Evolutionary conservation across 2,113 vertebrate species (phyloP).

Genomic region (Gymnogyps californianus): DNA sequence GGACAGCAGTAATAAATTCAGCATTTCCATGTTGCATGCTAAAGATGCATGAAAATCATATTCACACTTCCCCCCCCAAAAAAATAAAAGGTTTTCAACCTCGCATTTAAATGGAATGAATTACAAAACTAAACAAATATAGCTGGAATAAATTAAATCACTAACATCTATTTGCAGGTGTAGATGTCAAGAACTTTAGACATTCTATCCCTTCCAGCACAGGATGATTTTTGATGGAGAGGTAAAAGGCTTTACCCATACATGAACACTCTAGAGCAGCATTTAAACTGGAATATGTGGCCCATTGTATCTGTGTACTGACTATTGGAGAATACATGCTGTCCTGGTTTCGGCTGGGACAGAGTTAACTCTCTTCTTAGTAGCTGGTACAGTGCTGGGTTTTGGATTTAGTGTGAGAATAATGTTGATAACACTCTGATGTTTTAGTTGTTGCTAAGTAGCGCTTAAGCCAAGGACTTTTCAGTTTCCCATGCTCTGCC

Average conservation of each 20-base stretch:
- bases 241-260: not conserved
- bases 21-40: not conserved
- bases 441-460: too few relatives aligned
- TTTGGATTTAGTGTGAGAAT: too few relatives aligned
- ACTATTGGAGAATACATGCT: not conserved
- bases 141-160: not conserved
- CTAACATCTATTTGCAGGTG: not conserved
- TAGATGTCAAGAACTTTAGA: not conserved
- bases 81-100: not conserved
- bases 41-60: not conserved
- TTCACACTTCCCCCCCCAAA: not conserved
- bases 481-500: too few relatives aligned
- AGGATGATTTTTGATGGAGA: not conserved
- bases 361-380: too few relatives aligned
- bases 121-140: not conserved
- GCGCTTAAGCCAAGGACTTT: too few relatives aligned
- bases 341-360: too few relatives aligned
- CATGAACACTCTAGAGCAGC: not conserved
- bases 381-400: too few relatives aligned
- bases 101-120: not conserved
- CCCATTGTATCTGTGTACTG: not conserved
- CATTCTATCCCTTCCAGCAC: not conserved
- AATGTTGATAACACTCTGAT: too few relatives aligned
- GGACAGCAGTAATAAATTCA: not conserved
- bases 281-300: not conserved